Evolutionary conservation across 92 coral and sea anemone species (phyloP).

Genomic region (Bergia puertoricense): DNA sequence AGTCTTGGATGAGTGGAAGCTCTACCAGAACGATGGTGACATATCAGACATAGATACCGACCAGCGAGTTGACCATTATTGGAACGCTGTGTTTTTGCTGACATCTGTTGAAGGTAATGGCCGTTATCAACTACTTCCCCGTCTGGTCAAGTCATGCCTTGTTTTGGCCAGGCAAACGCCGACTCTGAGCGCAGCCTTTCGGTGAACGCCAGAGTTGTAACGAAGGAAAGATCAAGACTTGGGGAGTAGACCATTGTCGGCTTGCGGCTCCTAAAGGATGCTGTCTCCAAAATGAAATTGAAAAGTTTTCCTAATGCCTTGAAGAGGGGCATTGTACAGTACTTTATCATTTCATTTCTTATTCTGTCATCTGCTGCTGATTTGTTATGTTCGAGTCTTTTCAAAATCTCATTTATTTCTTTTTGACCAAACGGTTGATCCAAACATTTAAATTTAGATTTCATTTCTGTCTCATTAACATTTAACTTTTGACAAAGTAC

Average conservation of each 20-base stretch:
- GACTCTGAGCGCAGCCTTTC: slow-evolving; percentile 59
- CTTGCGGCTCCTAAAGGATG: slow-evolving; percentile 16
- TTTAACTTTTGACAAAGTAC: too few species aligned
- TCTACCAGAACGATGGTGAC: neutral
- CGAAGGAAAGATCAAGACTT: slow-evolving; percentile 58
- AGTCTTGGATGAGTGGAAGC: slow-evolving; percentile 41
- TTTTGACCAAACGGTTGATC: too few species aligned
- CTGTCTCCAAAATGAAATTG: neutral
- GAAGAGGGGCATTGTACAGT: too few species aligned
- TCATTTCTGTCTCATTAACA: too few species aligned
- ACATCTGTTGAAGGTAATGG: slow-evolving; percentile 24
- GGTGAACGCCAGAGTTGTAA: slow-evolving; percentile 54
- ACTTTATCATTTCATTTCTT: too few species aligned
- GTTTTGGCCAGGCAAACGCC: slow-evolving; percentile 62
- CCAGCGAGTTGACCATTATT: slow-evolving; percentile 28
- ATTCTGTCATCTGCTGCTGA: too few species aligned
- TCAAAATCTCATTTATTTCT: too few species aligned
- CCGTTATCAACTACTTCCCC: slow-evolving; percentile 56
- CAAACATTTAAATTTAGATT: too few species aligned
- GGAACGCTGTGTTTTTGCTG: neutral
- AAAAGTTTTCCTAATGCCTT: too few species aligned
- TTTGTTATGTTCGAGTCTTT: too few species aligned
- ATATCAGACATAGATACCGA: slow-evolving; percentile 37
- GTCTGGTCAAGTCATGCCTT: slow-evolving; percentile 59
- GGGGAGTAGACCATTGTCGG: neutral